Evolutionary conservation across 2,888 invertebrate species (phyloP), one percentile per base, ranked within the genome.

Genomic region (Tholera decimalis): DNA sequence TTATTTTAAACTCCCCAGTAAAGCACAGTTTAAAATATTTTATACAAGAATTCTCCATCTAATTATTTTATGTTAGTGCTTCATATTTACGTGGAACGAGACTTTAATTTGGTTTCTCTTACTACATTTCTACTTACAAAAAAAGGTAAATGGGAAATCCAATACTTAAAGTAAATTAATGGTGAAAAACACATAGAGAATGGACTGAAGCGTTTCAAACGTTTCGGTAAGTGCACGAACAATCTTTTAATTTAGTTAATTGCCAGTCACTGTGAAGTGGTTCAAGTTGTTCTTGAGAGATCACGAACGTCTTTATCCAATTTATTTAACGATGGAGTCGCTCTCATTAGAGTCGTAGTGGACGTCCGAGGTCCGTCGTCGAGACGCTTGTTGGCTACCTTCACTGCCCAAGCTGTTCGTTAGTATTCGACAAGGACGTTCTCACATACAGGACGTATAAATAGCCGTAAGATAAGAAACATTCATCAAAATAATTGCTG

Each of bases 161-260:
- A 73, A 73, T 41, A 65, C 86, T 82, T 86, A 85, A 84, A 85
- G 79, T 77, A 82, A 88, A 88, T 88, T 89, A 88, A 88, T 85
- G 86, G 87, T 84, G 84, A 89, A 88, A 88, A 85, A 84, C 86
- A 85, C 85, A 88, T 82, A 85, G 85, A 86, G 80, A 82, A 83
- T 54, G 82, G 82, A 83, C 80, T 82, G 82, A 89, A 91, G 85
- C 85, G 84, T 89, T 86, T 82, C 83, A 90, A 89, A 89, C 89
- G 87, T 89, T 92, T 90, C 86, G 86, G 90, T 91, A 89, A 93
- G 89, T 91, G 92, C 88, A 92, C 92, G 91, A 91, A 92, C 91
- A 93, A 91, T 95, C 94, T 95, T 94, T 95, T 94, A 94, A 94
- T 95, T 95, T 93, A 93, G 92, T 93, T 95, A 95, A 95, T 95